Conservation (phyloP, 2,888 invertebrate genomes). For the Apeira syringaria region DNA sequence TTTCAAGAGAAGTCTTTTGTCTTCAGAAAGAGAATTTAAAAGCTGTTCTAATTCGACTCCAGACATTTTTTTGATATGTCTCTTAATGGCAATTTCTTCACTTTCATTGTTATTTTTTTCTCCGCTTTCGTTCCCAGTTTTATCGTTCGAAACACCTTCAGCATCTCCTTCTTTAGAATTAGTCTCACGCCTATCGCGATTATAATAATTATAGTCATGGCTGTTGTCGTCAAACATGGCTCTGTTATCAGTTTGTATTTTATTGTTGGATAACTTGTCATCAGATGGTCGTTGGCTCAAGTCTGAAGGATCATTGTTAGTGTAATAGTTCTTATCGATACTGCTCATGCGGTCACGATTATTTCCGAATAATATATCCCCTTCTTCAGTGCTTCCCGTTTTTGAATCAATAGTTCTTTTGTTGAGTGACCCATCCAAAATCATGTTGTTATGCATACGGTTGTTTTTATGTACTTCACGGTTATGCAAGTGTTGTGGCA, state of each 20-base stretch:
- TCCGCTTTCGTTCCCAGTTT: constrained; percentile 30
- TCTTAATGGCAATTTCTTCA: constrained; percentile 66
- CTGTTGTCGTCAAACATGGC: constrained; percentile 38
- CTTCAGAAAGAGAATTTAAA: constrained; percentile 62
- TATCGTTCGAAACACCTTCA: constrained; percentile 13
- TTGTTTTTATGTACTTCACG: constrained; percentile 35
- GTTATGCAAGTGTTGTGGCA: constrained; percentile 36
- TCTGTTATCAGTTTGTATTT: constrained; percentile 45
- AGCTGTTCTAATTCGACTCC: constrained; percentile 65
- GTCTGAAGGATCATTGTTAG: constrained; percentile 41
- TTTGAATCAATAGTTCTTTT: constrained; percentile 39
- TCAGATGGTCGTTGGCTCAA: constrained; percentile 35
- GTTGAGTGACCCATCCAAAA: constrained; percentile 33
- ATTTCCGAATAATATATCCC: constrained; percentile 47
- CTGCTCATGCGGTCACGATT: constrained; percentile 38
- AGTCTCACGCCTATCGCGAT: constrained; percentile 55
- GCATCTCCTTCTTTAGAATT: constrained; percentile 29
- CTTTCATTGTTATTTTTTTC: constrained; percentile 47
- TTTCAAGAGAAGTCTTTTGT: constrained; percentile 64
- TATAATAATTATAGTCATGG: constrained; percentile 37
- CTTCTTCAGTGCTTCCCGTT: constrained; percentile 40
- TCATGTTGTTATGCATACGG: constrained; percentile 30
- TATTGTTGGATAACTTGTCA: constrained; percentile 37
- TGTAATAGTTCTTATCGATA: constrained; percentile 40
- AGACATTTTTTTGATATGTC: constrained; percentile 66